Evolutionary conservation across 2,888 invertebrate species (phyloP), one percentile per base, ranked within the genome.

Genomic region (Doris montereyensis): DNA sequence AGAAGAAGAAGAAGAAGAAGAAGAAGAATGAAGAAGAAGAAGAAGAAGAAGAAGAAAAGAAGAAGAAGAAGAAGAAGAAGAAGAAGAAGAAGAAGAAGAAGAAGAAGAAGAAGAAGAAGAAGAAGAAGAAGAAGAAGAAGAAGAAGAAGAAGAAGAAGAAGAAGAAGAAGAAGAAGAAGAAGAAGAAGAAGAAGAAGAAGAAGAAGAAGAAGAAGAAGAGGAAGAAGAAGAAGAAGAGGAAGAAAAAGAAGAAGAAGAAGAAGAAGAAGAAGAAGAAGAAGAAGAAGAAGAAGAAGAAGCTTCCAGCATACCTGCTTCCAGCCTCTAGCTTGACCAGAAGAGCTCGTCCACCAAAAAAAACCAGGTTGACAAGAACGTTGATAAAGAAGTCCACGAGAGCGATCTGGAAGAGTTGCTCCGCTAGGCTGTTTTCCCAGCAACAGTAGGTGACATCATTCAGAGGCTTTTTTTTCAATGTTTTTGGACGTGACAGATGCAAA

Each of bases 361-460:
- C 58, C 0, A 87, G 72, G 1, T 84, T 84, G 0, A 85, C 83
- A 3, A 83, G 78, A 17, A 84, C 17, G 32, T 32, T 76, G 30
- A 86, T 34, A n/a, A 84, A 86, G 32, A 88, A 82, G 78, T 88
- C 88, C 8, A 87, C 79, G 41, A 87, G 70, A 1, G 88, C 81
- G 2, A 88, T 83, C 79, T 87, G 87, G 77, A 87, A 84, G 3
- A 88, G 82, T 71, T 88, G 86, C 58, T 87, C 87, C 2, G 87
- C 88, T 5, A 88, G 86, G 70, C 84, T 84, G 76, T 87, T 88
- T 81, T 88, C 88, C 87, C 87, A 88, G 79, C 88, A 88, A 60
- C 82, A 83, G 70, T 78, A 76, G n/a, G n/a, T n/a, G n/a, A n/a
- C n/a, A n/a, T n/a, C n/a, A n/a, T n/a, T n/a, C n/a, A n/a, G n/a